Base-by-base conservation (phyloP, 2,888 invertebrate species). In the Agrochola lychnidis region DNA sequence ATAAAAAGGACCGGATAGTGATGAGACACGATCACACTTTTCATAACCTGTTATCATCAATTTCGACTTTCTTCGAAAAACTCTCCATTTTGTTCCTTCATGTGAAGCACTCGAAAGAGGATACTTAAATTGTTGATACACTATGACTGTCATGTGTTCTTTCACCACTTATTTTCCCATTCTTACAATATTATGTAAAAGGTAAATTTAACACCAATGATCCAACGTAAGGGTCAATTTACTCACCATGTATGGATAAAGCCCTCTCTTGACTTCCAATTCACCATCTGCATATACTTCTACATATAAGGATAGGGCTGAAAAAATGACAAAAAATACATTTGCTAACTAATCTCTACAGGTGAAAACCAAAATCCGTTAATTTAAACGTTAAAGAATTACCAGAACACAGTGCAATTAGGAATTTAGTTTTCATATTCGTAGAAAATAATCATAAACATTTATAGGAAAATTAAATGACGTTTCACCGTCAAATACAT, bases 221-320 rank as follows among this genome's bases (percentile, higher is more conserved):
- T 30, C 30, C 30, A 75, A 63, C 71, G 7, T 12, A 57, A 73
- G 53, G 59, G 19, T 42, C n/a, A 63, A 73, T 7, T 42, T 19
- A 83, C 91, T 88, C 88, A 96, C 96, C 96, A 96, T 95, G 74
- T 87, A 96, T 2, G 95, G 94, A 82, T 82, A 94, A 12, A 79
- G 69, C 36, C 94, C 94, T 86, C 91, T 93, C 88, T 92, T 94
- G 75, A 95, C 90, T 81, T 92, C 92, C 87, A 91, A 91, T 67
- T 93, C 93, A 80, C 84, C 89, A 57, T 93, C 92, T 22, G 93
- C 93, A 63, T 88, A 84, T 61, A 91, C 93, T 88, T 87, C 89
- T 70, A 88, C 84, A 85, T 87, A 87, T 82, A 90, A 85, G 82
- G 84, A 81, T 76, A 91, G 67, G 40, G 83, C 91, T 92, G 89